Base-by-base conservation (phyloP, 2,797 vertebrate genomes). In the Lacerta bilineata region DNA sequence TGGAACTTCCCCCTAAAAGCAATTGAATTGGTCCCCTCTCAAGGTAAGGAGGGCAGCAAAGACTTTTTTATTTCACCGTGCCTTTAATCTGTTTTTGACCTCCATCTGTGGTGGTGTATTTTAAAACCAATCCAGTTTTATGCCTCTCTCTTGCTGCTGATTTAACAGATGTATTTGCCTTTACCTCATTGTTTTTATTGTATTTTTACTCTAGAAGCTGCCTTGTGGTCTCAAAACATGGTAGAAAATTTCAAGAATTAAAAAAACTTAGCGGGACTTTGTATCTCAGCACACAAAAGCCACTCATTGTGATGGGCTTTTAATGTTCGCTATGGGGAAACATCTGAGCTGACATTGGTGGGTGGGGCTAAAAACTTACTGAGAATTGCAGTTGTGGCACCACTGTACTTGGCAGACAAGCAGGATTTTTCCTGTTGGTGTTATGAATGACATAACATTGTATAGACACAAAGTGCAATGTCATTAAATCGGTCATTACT, bases 151-250 rank as follows among this genome's bases (percentile, higher is more conserved):
- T 46, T n/a, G 2, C 20, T 46, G 74, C 39, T 23, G 10, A 43
- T 76, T 85, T 77, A 85, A 43, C 68, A 39, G 39, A 50, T 64
- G 41, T 17, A 36, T 86, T 78, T 25, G 69, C 68, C 78, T 86
- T 86, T n/a, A 36, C 64, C 61, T 27, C 23, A 79, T 27, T 64
- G 61, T 64, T 64, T 64, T 64, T 8, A 46, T 68, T 50, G 7
- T 17, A 36, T 59, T 59, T 72, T 84, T 55, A 55, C 71, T 36
- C 8, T 50, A 33, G n/a, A 79, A 69, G 43, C 33, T 86, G 23
- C 11, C 13, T 78, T 85, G 59, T 27, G 20, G 18, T 6, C 50
- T 80, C 50, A 80, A 61, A 7, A 36, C 6, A 39, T 46, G 6
- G 20, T 66, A 85, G 39, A 68, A 39, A 13, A 39, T 61, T 64